A percentile compares a stretch with the other conserved stretches of the same genome.
Conservation (phyloP, 2,113 vertebrate genomes). For the Eublepharis macularius region DNA sequence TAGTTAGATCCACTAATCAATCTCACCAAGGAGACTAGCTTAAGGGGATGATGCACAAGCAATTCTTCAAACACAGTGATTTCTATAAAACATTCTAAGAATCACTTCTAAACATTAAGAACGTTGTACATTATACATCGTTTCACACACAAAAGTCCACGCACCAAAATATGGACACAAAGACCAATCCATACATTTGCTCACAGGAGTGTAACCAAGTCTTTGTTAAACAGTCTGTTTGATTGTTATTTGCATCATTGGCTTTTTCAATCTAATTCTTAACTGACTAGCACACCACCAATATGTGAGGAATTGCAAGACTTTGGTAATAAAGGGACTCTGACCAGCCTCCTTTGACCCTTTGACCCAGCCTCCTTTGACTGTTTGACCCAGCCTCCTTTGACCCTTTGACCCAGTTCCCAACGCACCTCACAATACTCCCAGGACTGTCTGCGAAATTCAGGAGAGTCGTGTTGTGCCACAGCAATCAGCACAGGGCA, state of each 20-base stretch:
- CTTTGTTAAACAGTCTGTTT: neutral
- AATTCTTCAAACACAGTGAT: neutral
- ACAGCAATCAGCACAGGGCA: slow-evolving; percentile 80
- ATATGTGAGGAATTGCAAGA: neutral
- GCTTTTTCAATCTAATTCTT: neutral
- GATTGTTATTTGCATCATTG: neutral
- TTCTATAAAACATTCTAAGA: neutral
- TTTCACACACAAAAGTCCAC: neutral
- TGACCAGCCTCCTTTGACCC: too few species aligned
- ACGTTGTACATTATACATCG: neutral
- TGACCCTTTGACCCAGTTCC: too few species aligned
- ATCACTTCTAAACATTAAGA: neutral
- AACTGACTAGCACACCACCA: neutral
- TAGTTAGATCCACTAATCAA: too few species aligned
- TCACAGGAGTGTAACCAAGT: neutral
- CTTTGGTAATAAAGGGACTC: neutral
- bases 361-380: too few species aligned
- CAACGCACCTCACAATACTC: slow-evolving; percentile 82
- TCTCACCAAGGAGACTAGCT: too few species aligned
- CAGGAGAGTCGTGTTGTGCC: slow-evolving; percentile 87
- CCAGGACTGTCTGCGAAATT: slow-evolving; percentile 86
- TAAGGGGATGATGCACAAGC: too few species aligned
- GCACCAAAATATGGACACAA: neutral
- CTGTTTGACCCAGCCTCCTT: too few species aligned
- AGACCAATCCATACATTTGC: neutral